These are phyloP conservation scores for Orestias chungarensis DNA, from an alignment of 2,797 vertebrate species.

Conservation along the genomic window DNA sequence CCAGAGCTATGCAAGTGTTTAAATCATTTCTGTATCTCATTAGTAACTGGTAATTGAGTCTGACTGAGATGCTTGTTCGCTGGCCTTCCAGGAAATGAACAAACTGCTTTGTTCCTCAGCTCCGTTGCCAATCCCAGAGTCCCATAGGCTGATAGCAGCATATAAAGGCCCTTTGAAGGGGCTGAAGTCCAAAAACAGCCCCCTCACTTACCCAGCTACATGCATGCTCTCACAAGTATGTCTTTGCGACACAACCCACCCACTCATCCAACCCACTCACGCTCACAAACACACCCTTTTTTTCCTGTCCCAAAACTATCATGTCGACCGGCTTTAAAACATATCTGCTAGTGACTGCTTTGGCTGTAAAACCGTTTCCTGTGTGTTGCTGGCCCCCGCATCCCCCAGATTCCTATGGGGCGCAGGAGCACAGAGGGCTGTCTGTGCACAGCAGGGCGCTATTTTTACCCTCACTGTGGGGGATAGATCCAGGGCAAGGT, in stretches of 20 bases:
- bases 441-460: slow-evolving; percentile 63
- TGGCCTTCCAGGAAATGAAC: slow-evolving; percentile 75
- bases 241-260: slow-evolving; percentile 25
- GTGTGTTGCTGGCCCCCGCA: slow-evolving; percentile 68
- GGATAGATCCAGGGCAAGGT: slow-evolving; percentile 38
- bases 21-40: slow-evolving; percentile 35
- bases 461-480: slow-evolving; percentile 72
- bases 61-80: slow-evolving; percentile 73
- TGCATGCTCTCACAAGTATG: slow-evolving; percentile 23
- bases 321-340: slow-evolving; percentile 62
- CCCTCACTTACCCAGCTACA: slow-evolving; percentile 58
- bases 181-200: slow-evolving; percentile 65
- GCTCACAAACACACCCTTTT: slow-evolving; percentile 60
- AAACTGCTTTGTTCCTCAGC: slow-evolving; percentile 74
- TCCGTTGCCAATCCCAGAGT: slow-evolving; percentile 62
- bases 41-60: slow-evolving; percentile 44
- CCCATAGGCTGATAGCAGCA: slow-evolving; percentile 69
- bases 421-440: slow-evolving; percentile 66
- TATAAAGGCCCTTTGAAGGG: slow-evolving; percentile 74
- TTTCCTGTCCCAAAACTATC: slow-evolving; percentile 59
- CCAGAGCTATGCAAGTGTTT: slow-evolving; percentile 30
- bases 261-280: slow-evolving; percentile 25
- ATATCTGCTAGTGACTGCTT: slow-evolving; percentile 65
- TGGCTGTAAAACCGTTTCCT: slow-evolving; percentile 76
- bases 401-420: slow-evolving; percentile 68